Conservation (phyloP, 2,888 invertebrate species). For the Sinhomidia bicolor region DNA sequence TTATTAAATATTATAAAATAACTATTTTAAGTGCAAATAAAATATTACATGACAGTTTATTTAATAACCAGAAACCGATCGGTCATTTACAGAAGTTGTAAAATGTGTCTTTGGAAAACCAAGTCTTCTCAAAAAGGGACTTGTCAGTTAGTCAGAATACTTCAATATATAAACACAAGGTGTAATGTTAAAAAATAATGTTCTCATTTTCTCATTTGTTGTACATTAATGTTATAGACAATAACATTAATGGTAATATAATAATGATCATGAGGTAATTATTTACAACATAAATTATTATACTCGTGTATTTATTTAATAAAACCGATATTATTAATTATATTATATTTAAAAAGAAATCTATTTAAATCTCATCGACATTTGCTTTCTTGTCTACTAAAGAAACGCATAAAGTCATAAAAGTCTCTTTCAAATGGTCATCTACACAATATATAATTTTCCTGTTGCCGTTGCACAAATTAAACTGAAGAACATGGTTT, state of each 20-base stretch:
- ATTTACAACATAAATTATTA: neutral
- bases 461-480: too few species aligned
- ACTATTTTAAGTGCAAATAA: neutral
- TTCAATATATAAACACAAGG: neutral
- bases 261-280: neutral
- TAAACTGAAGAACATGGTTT: too few species aligned
- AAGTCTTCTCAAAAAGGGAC: conserved; percentile 32
- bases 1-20: neutral
- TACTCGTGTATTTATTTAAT: neutral
- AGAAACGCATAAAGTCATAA: too few species aligned
- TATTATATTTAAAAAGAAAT: neutral
- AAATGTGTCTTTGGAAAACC: conserved; percentile 26
- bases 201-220: neutral
- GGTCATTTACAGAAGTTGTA: neutral
- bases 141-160: neutral
- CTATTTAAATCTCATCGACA: neutral
- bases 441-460: too few species aligned
- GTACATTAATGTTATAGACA: neutral
- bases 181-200: neutral
- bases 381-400: neutral
- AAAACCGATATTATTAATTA: neutral
- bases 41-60: neutral
- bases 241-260: neutral
- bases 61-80: neutral
- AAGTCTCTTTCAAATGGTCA: too few species aligned